Evolutionary conservation across 2,113 vertebrate species (phyloP).

Genomic region (Urocynchramus pylzowi): DNA sequence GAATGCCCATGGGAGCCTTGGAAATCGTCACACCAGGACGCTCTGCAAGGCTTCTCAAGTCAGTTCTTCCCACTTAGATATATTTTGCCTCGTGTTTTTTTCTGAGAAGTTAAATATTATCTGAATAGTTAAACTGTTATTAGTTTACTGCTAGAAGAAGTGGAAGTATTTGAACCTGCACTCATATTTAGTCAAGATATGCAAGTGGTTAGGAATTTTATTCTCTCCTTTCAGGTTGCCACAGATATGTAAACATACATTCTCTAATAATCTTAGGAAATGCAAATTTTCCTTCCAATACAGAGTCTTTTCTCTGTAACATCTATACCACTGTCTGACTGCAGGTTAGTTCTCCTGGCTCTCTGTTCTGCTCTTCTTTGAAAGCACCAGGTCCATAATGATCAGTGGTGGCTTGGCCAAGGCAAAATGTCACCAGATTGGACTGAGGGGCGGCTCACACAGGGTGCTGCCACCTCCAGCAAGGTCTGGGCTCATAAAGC

Average conservation of each 20-base stretch:
- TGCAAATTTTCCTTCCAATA: neutral
- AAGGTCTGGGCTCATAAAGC: neutral
- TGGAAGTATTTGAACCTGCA: neutral
- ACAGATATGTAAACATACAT: neutral
- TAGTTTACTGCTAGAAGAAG: neutral
- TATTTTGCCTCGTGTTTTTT: neutral
- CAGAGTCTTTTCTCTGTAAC: neutral
- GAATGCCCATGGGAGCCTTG: neutral
- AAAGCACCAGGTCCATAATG: neutral
- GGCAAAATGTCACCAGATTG: neutral
- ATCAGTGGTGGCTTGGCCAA: neutral
- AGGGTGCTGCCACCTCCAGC: neutral
- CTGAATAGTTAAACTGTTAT: neutral
- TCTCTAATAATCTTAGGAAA: neutral
- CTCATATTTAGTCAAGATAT: neutral
- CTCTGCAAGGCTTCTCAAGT: neutral
- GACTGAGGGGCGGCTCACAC: rapidly evolving
- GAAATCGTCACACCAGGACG: neutral
- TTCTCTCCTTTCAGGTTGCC: neutral
- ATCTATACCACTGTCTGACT: neutral
- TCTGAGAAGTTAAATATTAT: neutral
- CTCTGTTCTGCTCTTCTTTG: neutral
- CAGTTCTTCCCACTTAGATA: neutral
- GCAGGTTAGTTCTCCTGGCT: neutral
- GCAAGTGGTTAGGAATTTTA: neutral